A percentile compares a stretch with the other conserved stretches of the same genome.
These are phyloP conservation scores for Hyposmocoma kahamanoa DNA, from an alignment of 1,140 invertebrate genomes.

Conservation along the genomic window DNA sequence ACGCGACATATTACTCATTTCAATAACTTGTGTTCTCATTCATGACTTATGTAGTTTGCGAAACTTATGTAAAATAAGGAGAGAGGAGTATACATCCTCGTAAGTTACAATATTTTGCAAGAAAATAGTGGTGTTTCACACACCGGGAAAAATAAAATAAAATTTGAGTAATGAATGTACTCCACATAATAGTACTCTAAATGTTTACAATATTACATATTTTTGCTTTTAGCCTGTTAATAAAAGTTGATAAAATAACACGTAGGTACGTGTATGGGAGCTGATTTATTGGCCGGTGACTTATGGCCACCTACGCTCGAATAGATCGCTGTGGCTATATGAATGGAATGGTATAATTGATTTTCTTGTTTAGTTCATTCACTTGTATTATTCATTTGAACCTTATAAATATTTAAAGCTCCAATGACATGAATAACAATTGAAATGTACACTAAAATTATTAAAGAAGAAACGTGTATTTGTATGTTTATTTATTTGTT, in stretches of 20 bases:
- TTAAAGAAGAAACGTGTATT: no score
- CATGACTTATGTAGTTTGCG: conserved; percentile 1
- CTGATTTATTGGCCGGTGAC: conserved; percentile 36
- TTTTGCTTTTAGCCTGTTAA: no score
- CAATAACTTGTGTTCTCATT: conserved; percentile 37
- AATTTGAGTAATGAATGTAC: no score
- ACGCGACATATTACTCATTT: conserved; percentile 49
- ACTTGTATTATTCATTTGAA: conserved; percentile 32
- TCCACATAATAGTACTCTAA: no score
- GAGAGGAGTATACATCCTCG: no score
- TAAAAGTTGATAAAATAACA: no score
- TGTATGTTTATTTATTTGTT: no score
- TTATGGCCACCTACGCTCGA: conserved; percentile 37
- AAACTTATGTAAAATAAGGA: background rate
- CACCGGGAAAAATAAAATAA: no score
- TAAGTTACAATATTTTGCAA: no score
- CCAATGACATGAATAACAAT: background rate
- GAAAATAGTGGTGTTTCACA: no score
- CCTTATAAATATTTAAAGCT: conserved; percentile 23
- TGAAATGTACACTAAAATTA: background rate
- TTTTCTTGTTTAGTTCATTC: conserved; percentile 39
- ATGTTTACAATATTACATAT: no score
- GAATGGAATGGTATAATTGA: conserved; percentile 46
- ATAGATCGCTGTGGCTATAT: conserved; percentile 35
- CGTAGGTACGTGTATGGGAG: conserved; percentile 15